Base-by-base conservation (phyloP, 1,140 invertebrate genomes). In the Eulimnadia texana region DNA sequence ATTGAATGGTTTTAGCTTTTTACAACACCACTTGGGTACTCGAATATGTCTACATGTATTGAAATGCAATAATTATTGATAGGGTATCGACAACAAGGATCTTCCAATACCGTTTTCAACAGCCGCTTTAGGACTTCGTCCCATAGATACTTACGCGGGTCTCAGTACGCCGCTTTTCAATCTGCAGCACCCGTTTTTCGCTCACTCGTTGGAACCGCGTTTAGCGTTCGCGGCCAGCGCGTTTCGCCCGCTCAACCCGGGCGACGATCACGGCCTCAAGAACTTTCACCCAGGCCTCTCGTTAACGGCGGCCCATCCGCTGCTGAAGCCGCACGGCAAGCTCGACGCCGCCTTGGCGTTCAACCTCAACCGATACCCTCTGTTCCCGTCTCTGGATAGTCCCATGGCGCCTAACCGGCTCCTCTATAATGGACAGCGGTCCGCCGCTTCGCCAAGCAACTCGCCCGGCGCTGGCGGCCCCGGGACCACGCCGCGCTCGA, bases 41-140 rank as follows among this genome's bases (percentile, higher is more conserved):
- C 23, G 6, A 42, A 54, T 27, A 3, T 19, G 23, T 24, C 16
- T 54, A 19, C 23, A 54, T 27, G 23, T 1, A 24, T 54, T 23
- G 23, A 25, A 13, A 10, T 13, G n/a, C 42, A 23, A n/a, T n/a
- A 10, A 2, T n/a, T 11, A 16, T 54, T 19, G 22, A 16, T 27
- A 61, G 60, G 27, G 50, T 52, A 33, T 51, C 3, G 60, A 61
- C 16, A 51, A 51, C 23, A 61, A 61, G 50, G 60, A 61, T 52
- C 25, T 61, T 9, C 23, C 23, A 13, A 55, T 52, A 19, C 60
- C 60, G 10, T 61, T 61, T 54, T 61, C 60, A 6, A 23, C 60
- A 13, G 60, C 28, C 11, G 27, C 51, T n/a, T 51, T 61, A 3
- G 60, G 60, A 16, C 50, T 61, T 24, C 51, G 53, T 54, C 60